Evolutionary conservation across 2,888 invertebrate genomes (phyloP).

Genomic region (Heliconius ethilla): DNA sequence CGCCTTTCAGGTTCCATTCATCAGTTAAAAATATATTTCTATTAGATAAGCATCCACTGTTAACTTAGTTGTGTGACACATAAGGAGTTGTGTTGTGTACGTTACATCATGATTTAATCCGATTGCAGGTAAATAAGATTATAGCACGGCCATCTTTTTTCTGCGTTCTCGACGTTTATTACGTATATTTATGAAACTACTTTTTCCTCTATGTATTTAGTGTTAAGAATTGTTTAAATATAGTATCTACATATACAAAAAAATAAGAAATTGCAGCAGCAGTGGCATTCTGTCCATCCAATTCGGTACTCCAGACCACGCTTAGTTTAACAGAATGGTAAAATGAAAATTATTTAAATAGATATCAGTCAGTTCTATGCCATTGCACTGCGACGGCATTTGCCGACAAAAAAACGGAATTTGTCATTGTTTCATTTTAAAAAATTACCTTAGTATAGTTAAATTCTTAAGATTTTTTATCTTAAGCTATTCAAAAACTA

Average conservation of each 20-base stretch:
- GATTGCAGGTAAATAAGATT: slow-evolving; percentile 38
- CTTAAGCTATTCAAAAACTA: neutral
- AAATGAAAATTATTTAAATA: neutral
- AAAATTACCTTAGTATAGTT: neutral
- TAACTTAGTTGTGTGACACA: slow-evolving; percentile 15
- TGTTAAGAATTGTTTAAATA: neutral
- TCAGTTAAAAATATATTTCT: neutral
- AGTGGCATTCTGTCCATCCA: too few relatives aligned
- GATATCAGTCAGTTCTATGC: neutral
- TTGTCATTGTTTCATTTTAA: neutral
- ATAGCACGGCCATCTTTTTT: slow-evolving; percentile 31
- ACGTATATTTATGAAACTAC: slow-evolving; percentile 21
- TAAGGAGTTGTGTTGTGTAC: slow-evolving; percentile 20
- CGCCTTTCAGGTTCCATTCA: neutral
- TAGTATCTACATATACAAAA: neutral
- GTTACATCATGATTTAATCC: slow-evolving; percentile 38
- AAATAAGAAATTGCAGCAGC: neutral
- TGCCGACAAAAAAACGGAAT: neutral
- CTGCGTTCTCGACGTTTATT: slow-evolving; percentile 24
- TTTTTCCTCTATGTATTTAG: slow-evolving; percentile 8
- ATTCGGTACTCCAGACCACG: neutral
- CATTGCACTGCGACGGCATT: neutral
- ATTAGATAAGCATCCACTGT: slow-evolving; percentile 2
- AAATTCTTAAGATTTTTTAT: too few relatives aligned
- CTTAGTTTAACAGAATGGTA: neutral